Conservation (phyloP, 2,797 vertebrate species). For the Pelodytes ibericus region DNA sequence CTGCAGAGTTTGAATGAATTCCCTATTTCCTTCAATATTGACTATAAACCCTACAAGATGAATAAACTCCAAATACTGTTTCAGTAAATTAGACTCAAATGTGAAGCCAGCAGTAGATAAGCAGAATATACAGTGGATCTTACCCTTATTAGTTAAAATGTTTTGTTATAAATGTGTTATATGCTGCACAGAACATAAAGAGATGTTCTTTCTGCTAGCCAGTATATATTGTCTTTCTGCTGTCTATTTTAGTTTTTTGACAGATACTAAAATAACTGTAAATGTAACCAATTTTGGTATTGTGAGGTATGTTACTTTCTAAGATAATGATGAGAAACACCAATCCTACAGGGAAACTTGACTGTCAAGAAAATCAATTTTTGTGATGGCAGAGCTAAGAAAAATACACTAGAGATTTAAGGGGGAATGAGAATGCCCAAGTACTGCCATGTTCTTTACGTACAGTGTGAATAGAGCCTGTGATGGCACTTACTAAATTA, state of each 20-base stretch:
- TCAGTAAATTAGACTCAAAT: too few relatives aligned
- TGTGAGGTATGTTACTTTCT: not conserved
- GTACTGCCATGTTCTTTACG: not conserved
- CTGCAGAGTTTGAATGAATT: too few relatives aligned
- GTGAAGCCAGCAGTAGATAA: too few relatives aligned
- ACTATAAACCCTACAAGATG: too few relatives aligned
- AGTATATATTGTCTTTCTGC: not conserved
- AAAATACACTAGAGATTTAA: not conserved
- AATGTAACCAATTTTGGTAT: not conserved
- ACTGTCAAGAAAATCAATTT: constrained; percentile 8
- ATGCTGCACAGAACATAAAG: too few relatives aligned
- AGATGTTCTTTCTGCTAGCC: not conserved
- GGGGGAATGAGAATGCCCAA: not conserved
- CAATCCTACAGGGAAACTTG: constrained; percentile 5
- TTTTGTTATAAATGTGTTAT: too few relatives aligned
- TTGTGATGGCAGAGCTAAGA: not conserved
- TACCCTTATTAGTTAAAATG: too few relatives aligned
- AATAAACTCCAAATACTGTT: too few relatives aligned
- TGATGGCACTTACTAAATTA: not conserved
- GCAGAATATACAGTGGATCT: too few relatives aligned
- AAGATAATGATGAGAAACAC: constrained; percentile 5
- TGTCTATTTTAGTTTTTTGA: not conserved
- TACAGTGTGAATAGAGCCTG: not conserved
- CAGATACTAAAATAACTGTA: not conserved
- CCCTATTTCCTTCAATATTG: too few relatives aligned